These are phyloP conservation scores for Pantherophis guttatus DNA, from an alignment of 2,113 vertebrate genomes.

Conservation along the genomic window DNA sequence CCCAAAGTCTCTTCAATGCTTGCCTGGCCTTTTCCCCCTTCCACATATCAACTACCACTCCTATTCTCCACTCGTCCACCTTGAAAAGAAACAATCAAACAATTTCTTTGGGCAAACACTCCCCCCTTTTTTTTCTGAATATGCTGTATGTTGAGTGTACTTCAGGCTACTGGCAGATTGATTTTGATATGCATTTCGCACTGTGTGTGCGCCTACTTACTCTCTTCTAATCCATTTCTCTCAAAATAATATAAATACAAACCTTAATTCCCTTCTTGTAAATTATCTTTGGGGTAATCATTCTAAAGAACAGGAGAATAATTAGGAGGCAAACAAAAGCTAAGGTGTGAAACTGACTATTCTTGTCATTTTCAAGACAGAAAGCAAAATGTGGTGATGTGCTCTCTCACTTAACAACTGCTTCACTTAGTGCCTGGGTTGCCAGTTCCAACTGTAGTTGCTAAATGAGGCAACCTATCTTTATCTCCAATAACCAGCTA, in stretches of 20 bases:
- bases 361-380: not conserved
- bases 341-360: not conserved
- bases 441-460: not conserved
- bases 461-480: not conserved
- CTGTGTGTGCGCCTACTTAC: not conserved
- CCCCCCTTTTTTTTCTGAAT: not conserved
- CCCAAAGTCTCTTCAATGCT: not conserved
- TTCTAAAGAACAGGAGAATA: not conserved
- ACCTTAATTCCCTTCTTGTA: not conserved
- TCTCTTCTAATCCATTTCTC: not conserved
- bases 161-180: not conserved
- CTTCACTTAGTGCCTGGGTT: not conserved
- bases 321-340: not conserved
- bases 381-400: not conserved
- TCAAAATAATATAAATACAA: not conserved
- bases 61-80: not conserved
- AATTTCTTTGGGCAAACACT: not conserved
- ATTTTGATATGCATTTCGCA: not conserved
- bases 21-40: not conserved
- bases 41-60: not conserved
- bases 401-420: not conserved
- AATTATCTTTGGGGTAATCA: not conserved
- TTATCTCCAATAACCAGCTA: not conserved
- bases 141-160: not conserved
- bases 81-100: not conserved